Evolutionary conservation across 2,797 vertebrate species (phyloP).

Genomic region (Catostomus latipinnis): DNA sequence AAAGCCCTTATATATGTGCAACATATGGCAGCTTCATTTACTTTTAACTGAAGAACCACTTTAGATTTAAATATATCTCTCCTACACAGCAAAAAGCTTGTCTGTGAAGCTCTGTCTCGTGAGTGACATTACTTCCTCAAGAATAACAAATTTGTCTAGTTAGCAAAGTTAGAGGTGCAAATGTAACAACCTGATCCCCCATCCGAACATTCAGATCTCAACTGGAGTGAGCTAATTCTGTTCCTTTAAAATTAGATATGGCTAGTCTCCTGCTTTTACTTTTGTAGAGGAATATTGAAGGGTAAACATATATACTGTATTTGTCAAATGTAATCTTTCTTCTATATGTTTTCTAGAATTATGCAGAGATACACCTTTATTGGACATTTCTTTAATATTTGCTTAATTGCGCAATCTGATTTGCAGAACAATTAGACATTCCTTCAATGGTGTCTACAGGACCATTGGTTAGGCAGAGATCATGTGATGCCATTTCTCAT

Average conservation of each 20-base stretch:
- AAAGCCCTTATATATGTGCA: not conserved
- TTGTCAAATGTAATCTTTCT: not conserved
- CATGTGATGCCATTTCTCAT: not conserved
- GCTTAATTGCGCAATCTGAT: constrained; percentile 44
- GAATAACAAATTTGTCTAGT: not conserved
- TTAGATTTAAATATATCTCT: no score
- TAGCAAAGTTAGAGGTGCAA: not conserved
- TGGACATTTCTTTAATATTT: constrained; percentile 49
- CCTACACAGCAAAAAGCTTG: not conserved
- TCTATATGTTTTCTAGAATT: not conserved
- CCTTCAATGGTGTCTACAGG: not conserved
- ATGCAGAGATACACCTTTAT: constrained; percentile 12
- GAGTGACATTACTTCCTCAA: not conserved
- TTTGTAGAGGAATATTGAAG: not conserved
- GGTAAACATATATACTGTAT: not conserved
- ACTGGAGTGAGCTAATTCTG: not conserved
- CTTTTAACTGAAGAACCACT: not conserved
- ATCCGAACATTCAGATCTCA: not conserved
- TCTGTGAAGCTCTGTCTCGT: not conserved
- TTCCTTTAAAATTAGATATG: not conserved
- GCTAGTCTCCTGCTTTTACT: not conserved
- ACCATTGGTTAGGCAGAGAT: constrained; percentile 18
- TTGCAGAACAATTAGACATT: constrained; percentile 47
- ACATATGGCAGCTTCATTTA: not conserved
- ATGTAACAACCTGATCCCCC: not conserved